Conservation (phyloP, 2,113 vertebrate species). For the Macquaria australasica region DNA sequence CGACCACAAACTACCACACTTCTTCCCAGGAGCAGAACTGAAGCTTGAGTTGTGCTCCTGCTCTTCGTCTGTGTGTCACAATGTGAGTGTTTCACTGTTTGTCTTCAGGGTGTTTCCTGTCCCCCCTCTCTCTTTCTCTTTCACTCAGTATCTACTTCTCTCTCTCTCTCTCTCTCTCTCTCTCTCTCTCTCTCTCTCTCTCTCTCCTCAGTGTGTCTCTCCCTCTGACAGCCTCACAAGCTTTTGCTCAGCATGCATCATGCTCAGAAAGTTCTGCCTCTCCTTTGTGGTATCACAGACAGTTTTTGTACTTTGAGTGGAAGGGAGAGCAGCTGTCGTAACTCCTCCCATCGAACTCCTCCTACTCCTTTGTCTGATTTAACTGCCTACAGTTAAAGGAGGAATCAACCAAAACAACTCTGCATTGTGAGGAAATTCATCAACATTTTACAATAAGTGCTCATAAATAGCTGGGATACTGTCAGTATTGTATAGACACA, state of each 20-base stretch:
- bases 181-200: conserved; percentile 22
- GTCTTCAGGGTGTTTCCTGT: conserved; percentile 56
- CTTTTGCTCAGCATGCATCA: conserved; percentile 41
- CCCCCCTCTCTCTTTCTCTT: conserved; percentile 15
- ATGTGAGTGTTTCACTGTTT: conserved; percentile 27
- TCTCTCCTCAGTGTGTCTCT: conserved; percentile 30
- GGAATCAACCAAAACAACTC: conserved; percentile 32
- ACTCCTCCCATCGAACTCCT: conserved; percentile 61
- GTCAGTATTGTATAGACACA: neutral
- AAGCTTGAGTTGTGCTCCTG: conserved; percentile 23
- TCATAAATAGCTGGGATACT: neutral
- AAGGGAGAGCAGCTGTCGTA: conserved; percentile 52
- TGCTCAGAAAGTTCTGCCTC: conserved; percentile 34
- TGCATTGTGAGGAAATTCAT: conserved; percentile 16
- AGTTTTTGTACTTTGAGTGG: conserved; percentile 65
- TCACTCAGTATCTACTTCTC: neutral
- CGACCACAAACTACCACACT: conserved; percentile 13
- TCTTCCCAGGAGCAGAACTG: conserved; percentile 10
- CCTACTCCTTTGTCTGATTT: conserved; percentile 68
- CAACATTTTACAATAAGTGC: neutral
- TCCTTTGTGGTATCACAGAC: conserved; percentile 69
- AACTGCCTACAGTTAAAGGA: conserved; percentile 33
- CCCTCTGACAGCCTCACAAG: conserved; percentile 46
- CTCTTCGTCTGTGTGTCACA: conserved; percentile 37
- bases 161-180: conserved; percentile 17